These are phyloP conservation scores for Oostethus manadensis DNA, from an alignment of 2,113 vertebrate species.

Conservation along the genomic window DNA sequence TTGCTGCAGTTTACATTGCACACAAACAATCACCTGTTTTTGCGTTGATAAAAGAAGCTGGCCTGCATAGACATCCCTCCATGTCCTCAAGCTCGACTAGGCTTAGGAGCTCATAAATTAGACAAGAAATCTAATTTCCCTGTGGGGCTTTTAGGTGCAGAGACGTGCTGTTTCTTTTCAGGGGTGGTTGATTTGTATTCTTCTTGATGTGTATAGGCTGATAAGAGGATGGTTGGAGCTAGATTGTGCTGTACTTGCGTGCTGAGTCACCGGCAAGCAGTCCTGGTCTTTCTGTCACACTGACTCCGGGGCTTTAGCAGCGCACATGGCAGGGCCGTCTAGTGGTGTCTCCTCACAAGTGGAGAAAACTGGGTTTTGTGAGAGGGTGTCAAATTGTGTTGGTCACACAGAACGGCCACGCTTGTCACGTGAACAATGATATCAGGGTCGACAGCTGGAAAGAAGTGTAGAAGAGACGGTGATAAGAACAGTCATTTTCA, in stretches of 20 bases:
- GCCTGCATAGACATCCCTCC: constrained; percentile 29
- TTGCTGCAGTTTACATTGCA: constrained; percentile 35
- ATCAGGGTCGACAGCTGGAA: constrained; percentile 48
- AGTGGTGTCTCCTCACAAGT: constrained; percentile 13
- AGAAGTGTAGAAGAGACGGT: constrained; percentile 26
- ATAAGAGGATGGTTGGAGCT: constrained; percentile 42
- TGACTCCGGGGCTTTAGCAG: constrained; percentile 12
- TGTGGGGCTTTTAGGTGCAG: constrained; percentile 47
- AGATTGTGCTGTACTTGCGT: constrained; percentile 50
- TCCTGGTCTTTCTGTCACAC: constrained; percentile 19
- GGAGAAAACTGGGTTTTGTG: constrained; percentile 8
- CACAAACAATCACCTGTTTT: constrained; percentile 35
- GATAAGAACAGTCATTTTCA: constrained; percentile 42
- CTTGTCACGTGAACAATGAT: constrained; percentile 46
- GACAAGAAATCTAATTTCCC: constrained; percentile 65
- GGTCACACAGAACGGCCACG: constrained; percentile 11
- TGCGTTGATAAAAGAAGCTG: constrained; percentile 29
- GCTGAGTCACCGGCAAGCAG: constrained; percentile 57
- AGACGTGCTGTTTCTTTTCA: constrained; percentile 53
- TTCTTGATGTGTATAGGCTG: constrained; percentile 62
- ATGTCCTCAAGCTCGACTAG: constrained; percentile 44
- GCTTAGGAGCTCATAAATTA: constrained; percentile 61
- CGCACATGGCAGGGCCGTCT: constrained; percentile 27
- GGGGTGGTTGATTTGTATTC: constrained; percentile 52
- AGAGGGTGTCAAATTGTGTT: constrained; percentile 9